Evolutionary conservation across 1,140 invertebrate genomes (phyloP).

Genomic region (Apis laboriosa): DNA sequence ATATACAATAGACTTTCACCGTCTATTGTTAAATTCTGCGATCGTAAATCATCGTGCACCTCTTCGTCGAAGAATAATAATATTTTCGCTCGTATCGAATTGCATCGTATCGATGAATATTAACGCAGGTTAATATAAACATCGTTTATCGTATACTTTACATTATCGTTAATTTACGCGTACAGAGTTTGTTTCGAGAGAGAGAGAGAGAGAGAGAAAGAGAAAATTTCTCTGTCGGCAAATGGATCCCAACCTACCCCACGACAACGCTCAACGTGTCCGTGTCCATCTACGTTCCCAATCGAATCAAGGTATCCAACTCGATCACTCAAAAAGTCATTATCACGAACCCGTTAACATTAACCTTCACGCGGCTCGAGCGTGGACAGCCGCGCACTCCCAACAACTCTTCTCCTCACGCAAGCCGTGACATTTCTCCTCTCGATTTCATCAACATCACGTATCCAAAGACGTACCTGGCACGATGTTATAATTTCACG

Average conservation of each 20-base stretch:
- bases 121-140: no score
- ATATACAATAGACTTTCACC: slow-evolving; percentile 9
- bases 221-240: neutral
- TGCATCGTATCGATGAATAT: neutral
- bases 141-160: no score
- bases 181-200: no score
- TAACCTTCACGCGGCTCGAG: slow-evolving; percentile 21
- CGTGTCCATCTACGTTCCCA: neutral
- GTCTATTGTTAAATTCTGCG: slow-evolving; percentile 8
- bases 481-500: neutral
- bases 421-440: slow-evolving; percentile 23
- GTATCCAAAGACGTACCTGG: neutral
- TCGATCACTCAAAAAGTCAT: slow-evolving; percentile 22
- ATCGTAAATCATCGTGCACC: neutral
- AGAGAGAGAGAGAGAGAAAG: neutral
- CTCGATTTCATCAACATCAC: slow-evolving; percentile 3
- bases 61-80: neutral
- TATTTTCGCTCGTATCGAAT: neutral
- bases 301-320: slow-evolving; percentile 6
- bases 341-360: slow-evolving; percentile 27
- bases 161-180: no score
- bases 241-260: slow-evolving; percentile 5
- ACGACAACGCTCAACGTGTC: neutral
- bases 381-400: neutral
- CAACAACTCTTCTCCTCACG: neutral